These are phyloP conservation scores for Drosophila rellima DNA, from an alignment of 2,888 invertebrate species.

Conservation along the genomic window DNA sequence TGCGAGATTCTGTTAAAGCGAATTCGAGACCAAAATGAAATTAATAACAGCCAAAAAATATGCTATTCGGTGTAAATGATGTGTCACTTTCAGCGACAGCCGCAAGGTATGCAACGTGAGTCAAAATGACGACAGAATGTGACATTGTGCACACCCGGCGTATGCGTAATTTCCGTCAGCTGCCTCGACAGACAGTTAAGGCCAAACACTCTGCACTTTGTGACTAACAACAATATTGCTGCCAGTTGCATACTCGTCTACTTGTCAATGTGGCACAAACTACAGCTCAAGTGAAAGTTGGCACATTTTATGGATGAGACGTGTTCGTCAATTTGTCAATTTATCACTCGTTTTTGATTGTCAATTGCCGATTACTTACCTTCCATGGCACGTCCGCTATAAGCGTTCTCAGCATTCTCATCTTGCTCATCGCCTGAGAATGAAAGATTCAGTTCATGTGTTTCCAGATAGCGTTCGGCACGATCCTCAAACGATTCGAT, in stretches of 20 bases:
- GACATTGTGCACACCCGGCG: slow-evolving; percentile 22
- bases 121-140: neutral
- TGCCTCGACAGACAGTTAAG: neutral
- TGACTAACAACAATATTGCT: slow-evolving; percentile 9
- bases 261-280: neutral
- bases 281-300: slow-evolving; percentile 29
- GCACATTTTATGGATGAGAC: slow-evolving; percentile 17
- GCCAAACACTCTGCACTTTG: slow-evolving; percentile 8
- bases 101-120: slow-evolving; percentile 50
- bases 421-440: slow-evolving; percentile 84
- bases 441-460: slow-evolving; percentile 86
- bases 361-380: slow-evolving; percentile 70
- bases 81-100: slow-evolving; percentile 1
- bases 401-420: slow-evolving; percentile 80
- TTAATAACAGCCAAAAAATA: slow-evolving; percentile 46
- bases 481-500: slow-evolving; percentile 86
- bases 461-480: slow-evolving; percentile 86
- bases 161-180: slow-evolving; percentile 41
- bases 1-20: slow-evolving; percentile 86
- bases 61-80: slow-evolving; percentile 9
- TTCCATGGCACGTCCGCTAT: slow-evolving; percentile 84
- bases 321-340: neutral
- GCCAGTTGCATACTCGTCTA: slow-evolving; percentile 27
- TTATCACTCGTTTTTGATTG: neutral
- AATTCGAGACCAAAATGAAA: slow-evolving; percentile 11